Conservation (phyloP, 2,113 vertebrate species). For the Sceloporus tristichus region DNA sequence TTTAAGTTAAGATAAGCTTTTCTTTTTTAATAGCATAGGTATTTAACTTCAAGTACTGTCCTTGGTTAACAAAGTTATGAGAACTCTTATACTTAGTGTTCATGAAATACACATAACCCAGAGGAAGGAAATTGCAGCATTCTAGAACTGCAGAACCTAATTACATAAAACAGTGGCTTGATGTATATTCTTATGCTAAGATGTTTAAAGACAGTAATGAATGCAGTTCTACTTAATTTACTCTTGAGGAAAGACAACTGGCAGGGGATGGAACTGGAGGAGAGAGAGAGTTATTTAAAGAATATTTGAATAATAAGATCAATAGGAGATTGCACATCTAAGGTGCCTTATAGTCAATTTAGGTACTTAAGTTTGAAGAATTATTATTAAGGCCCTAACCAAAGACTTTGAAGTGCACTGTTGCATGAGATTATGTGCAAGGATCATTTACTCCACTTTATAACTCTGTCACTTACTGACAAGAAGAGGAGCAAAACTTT, state of each 20-base stretch:
- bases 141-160: constrained; percentile 8
- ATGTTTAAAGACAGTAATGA: constrained; percentile 42
- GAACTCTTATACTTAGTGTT: not conserved
- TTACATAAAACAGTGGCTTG: constrained; percentile 27
- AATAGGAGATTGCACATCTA: not conserved
- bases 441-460: constrained; percentile 80
- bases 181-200: constrained; percentile 38
- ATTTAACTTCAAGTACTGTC: not conserved
- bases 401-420: constrained; percentile 81
- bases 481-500: constrained; percentile 60
- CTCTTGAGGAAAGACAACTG: constrained; percentile 32
- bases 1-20: not conserved
- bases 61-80: constrained; percentile 41
- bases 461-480: constrained; percentile 57
- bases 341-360: constrained; percentile 62
- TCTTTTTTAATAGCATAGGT: not conserved
- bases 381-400: constrained; percentile 74
- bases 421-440: constrained; percentile 82
- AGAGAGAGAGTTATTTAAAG: constrained; percentile 53
- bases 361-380: constrained; percentile 63
- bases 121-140: not conserved
- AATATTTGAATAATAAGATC: constrained; percentile 66
- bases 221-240: constrained; percentile 53
- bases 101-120: not conserved
- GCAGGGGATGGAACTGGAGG: constrained; percentile 42